A percentile compares a stretch with the other conserved stretches of the same genome.
Evolutionary conservation across 2,888 invertebrate genomes (phyloP).

Genomic region (Yponomeuta cagnagella): DNA sequence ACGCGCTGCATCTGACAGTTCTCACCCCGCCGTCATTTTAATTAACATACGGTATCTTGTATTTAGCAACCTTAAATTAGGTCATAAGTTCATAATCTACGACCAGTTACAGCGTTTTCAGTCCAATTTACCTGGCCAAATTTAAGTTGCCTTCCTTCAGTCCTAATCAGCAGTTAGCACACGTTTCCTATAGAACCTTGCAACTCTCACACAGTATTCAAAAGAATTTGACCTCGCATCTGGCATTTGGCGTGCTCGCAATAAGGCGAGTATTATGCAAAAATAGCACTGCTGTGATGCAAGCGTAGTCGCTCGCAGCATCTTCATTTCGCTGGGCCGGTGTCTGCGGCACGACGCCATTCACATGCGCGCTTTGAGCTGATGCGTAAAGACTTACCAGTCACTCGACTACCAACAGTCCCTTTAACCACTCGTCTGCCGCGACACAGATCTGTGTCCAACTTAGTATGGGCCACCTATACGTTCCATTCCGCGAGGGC

Average conservation of each 20-base stretch:
- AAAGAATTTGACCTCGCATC: conserved; percentile 38
- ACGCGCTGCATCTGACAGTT: conserved; percentile 8
- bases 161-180: background rate
- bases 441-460: too few relatives aligned
- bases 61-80: background rate
- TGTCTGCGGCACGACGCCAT: conserved; percentile 15
- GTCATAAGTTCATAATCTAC: background rate
- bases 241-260: conserved; percentile 57
- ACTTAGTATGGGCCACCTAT: too few relatives aligned
- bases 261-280: conserved; percentile 57
- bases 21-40: conserved; percentile 12
- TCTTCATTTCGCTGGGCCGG: conserved; percentile 15
- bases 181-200: background rate
- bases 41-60: conserved; percentile 6
- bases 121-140: background rate
- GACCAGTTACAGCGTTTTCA: background rate
- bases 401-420: background rate
- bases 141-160: background rate
- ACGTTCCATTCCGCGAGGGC: too few relatives aligned
- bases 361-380: conserved; percentile 13
- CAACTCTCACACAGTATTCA: conserved; percentile 25
- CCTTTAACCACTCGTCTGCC: too few relatives aligned
- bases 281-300: conserved; percentile 36
- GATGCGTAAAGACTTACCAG: background rate
- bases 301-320: conserved; percentile 30